These are phyloP conservation scores for Hemicentrotus pulcherrimus DNA, from an alignment of 35 echinoderm and acorn worm species.

Conservation along the genomic window DNA sequence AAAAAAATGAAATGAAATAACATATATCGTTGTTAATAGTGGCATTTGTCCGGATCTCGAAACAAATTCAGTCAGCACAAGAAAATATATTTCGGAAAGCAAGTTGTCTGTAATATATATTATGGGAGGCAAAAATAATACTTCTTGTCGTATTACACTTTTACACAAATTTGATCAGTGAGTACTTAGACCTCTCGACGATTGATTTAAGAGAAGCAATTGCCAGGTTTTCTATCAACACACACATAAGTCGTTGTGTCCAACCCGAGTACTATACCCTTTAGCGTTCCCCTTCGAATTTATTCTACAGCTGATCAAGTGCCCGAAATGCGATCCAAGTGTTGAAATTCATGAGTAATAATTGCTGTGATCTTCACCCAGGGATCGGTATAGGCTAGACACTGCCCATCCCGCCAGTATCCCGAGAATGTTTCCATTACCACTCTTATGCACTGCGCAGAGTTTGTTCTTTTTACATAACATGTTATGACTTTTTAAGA, in stretches of 20 bases:
- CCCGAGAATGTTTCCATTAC: not conserved
- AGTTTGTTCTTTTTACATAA: not conserved
- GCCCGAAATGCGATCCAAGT: not conserved
- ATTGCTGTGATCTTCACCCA: not conserved
- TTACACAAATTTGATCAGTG: no score
- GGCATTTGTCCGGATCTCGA: no score
- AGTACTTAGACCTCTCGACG: not conserved
- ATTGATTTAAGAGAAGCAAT: not conserved
- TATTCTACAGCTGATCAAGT: not conserved
- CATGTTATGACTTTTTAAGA: no score
- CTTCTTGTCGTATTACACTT: no score
- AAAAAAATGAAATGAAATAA: no score
- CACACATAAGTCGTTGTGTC: not conserved
- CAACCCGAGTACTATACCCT: not conserved
- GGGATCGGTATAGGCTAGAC: not conserved
- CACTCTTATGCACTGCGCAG: not conserved
- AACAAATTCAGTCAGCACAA: no score
- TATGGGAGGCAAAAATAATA: no score
- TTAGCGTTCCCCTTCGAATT: not conserved
- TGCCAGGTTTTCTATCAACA: not conserved
- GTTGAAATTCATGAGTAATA: slow-evolving; percentile 19
- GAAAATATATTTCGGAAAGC: no score
- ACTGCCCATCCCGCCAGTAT: not conserved
- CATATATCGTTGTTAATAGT: no score
- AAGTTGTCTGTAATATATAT: no score